Percentiles rank a stretch among this genome's conserved stretches.
Conservation (phyloP, 2,797 vertebrate genomes). For the Sylvilagus floridanus region DNA sequence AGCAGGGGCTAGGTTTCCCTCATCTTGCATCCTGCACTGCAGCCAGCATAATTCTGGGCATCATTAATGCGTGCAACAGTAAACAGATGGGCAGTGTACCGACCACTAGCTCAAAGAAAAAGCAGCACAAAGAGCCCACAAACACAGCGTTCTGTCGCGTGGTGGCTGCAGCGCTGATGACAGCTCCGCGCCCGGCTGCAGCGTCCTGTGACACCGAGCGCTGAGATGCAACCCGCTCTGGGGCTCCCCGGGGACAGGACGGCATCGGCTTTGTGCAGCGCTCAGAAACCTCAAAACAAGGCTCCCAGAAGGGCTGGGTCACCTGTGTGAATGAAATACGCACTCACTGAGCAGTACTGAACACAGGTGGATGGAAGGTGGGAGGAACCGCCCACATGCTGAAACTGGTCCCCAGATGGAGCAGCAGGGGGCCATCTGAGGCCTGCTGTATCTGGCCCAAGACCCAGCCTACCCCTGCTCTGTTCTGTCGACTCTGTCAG, state of each 20-base stretch:
- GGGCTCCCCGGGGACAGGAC: background rate
- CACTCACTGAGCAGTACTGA: background rate
- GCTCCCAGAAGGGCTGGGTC: background rate
- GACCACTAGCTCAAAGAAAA: background rate
- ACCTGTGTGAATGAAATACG: background rate
- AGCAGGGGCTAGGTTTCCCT: background rate
- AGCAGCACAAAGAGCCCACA: background rate
- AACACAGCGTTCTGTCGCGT: background rate
- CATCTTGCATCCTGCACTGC: too few relatives aligned
- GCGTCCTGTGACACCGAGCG: background rate
- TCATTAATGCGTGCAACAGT: background rate
- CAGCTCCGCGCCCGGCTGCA: accelerated
- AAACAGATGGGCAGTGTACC: background rate
- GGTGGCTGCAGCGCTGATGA: background rate
- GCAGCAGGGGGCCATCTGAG: background rate
- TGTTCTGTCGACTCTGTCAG: too few relatives aligned
- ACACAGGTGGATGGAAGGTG: too few relatives aligned
- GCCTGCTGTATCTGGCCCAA: background rate
- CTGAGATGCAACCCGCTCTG: background rate
- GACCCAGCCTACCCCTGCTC: background rate
- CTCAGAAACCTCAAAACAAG: background rate
- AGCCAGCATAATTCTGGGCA: background rate
- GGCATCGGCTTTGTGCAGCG: accelerated
- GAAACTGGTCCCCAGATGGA: background rate
- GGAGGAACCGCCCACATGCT: background rate